phyloP scores from a whole-genome alignment of 2,113 vertebrate genomes.

The Malurus melanocephalus region DNA sequence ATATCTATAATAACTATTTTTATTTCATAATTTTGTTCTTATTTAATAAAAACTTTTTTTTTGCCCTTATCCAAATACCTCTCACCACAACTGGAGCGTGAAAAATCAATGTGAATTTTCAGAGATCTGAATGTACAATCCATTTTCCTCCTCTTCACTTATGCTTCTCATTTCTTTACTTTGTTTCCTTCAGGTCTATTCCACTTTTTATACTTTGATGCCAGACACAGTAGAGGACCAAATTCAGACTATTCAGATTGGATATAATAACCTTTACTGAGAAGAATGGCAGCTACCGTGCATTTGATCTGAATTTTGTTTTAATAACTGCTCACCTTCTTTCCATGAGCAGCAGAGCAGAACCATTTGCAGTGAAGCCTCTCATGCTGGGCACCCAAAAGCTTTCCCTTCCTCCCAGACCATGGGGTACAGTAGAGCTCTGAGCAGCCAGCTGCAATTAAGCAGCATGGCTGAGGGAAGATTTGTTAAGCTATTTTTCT shows the following conservation, averaged over 20 bases:
- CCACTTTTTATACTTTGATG: background rate
- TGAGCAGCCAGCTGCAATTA: background rate
- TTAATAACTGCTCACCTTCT: background rate
- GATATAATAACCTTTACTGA: background rate
- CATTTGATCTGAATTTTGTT: background rate
- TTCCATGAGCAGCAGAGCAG: background rate
- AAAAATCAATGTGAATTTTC: constrained; percentile 15
- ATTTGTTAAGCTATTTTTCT: background rate
- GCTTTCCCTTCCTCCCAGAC: background rate
- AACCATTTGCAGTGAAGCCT: background rate
- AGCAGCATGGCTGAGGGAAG: background rate
- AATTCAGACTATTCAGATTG: background rate
- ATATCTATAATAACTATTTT: background rate
- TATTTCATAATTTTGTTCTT: background rate
- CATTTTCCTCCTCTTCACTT: constrained; percentile 11
- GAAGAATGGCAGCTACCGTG: background rate
- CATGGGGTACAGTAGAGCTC: background rate
- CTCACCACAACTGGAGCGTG: background rate
- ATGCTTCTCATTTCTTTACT: background rate
- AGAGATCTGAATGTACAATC: background rate
- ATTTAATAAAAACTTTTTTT: constrained; percentile 15
- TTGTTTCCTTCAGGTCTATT: background rate
- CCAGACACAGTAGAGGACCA: background rate
- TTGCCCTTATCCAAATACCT: constrained; percentile 11
- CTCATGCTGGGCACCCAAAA: background rate